Base-by-base conservation (phyloP, 2,113 vertebrate species). In the Pseudorectes ferrugineus region DNA sequence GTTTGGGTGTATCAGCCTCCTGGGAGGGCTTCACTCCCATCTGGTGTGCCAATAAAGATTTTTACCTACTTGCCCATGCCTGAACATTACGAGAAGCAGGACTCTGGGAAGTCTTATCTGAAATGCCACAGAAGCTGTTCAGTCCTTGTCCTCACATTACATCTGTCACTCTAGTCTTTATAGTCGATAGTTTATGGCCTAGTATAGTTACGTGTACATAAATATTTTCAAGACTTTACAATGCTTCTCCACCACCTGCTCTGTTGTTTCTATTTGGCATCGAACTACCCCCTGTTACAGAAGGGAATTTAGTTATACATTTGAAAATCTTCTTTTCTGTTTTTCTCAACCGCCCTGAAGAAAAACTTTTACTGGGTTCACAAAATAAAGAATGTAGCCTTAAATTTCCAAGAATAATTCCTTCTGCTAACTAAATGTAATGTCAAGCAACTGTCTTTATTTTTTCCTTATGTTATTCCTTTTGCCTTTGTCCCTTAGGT, bases 401-500 rank as follows among this genome's bases (percentile, higher is more conserved):
- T 87, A 90, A 93, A 79, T 54, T 92, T 73, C 51, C 2, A 6
- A 81, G 58, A 89, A 28, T 84, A 59, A 61, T 83, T 75, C 43
- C 18, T 88, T 92, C 25, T 74, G 26, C 31, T 77, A 91, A 87
- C 62, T 63, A 92, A 92, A 91, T 21, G 10, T 65, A 85, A 57
- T 54, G 22, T 82, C 66, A 85, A 73, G 36, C 55, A 89, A 93
- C 91, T 85, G 38, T 79, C 63, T 88, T 23, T 74, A 51, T 46
- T 87, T 87, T 86, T 93, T 28, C 55, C 67, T 87, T 77, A 79
- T 28, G 6, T 71, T 85, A 38, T 83, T 95, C 48, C n/a, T 40
- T 63, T 89, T 92, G 73, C 38, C 68, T 82, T 91, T 77, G 71
- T 96, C 85, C 74, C 85, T 78, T 45, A 82, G 43, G 68, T 94